Percentiles rank a stretch among this genome's conserved stretches.
phyloP scores from a whole-genome alignment of 2,888 invertebrate genomes.

The Xestoiulus laeticollis region DNA sequence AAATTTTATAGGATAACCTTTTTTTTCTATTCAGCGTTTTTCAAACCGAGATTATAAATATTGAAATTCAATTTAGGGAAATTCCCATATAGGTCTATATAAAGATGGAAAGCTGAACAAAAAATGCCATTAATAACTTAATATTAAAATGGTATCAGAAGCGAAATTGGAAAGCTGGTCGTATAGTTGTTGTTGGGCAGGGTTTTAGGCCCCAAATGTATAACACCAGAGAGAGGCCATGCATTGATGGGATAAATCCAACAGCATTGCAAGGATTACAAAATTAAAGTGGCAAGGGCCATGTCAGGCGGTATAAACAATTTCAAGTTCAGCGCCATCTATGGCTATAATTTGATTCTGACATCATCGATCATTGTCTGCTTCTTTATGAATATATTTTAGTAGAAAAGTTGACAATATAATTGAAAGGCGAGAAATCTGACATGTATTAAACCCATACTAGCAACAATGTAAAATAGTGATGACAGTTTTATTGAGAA shows the following conservation, averaged over 20 bases:
- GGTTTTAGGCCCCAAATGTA: too few relatives aligned
- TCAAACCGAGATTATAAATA: not conserved
- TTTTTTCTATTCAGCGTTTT: not conserved
- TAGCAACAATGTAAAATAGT: too few relatives aligned
- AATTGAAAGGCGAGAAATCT: not conserved
- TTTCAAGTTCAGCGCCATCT: not conserved
- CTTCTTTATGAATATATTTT: not conserved
- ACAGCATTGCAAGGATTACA: too few relatives aligned
- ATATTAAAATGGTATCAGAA: too few relatives aligned
- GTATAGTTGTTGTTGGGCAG: too few relatives aligned
- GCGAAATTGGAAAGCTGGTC: too few relatives aligned
- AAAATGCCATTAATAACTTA: not conserved
- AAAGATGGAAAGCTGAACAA: not conserved
- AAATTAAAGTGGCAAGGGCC: not conserved
- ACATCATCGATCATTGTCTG: not conserved
- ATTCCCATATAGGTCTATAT: not conserved
- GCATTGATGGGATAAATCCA: too few relatives aligned
- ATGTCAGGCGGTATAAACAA: not conserved
- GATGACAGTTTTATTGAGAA: too few relatives aligned
- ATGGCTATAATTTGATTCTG: not conserved
- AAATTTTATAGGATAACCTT: not conserved
- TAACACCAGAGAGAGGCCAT: too few relatives aligned
- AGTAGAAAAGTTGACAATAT: not conserved
- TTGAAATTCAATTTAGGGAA: not conserved
- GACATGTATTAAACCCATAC: too few relatives aligned